phyloP scores from a whole-genome alignment of 1,140 invertebrate species.

The Ceratina calcarata region DNA sequence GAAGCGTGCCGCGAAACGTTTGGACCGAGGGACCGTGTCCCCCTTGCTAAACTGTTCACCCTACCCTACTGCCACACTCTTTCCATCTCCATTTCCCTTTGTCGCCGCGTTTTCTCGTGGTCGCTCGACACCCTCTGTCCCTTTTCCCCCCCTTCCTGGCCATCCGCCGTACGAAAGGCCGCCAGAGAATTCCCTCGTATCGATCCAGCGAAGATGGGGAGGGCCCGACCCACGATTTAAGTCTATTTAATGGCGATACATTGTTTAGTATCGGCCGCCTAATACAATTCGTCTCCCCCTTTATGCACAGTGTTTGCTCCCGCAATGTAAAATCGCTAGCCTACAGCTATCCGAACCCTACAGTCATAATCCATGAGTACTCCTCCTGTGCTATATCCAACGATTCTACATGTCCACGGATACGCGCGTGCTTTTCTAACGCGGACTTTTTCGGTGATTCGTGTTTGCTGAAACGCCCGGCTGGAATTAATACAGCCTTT shows the following conservation, averaged over 20 bases:
- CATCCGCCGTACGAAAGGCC: conserved; percentile 19
- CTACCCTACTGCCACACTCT: conserved; percentile 50
- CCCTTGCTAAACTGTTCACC: conserved; percentile 40
- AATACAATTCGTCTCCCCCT: conserved; percentile 4
- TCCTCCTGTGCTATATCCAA: background rate
- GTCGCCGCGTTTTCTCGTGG: conserved; percentile 64
- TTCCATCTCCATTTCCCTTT: conserved; percentile 68
- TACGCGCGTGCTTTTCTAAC: background rate
- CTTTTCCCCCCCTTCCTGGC: too few species aligned
- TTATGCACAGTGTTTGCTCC: background rate
- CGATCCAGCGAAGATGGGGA: conserved; percentile 26
- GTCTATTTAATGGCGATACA: conserved; percentile 50
- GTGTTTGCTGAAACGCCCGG: conserved; percentile 27
- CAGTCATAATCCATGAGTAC: background rate
- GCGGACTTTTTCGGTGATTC: background rate
- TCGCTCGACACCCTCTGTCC: conserved; percentile 33
- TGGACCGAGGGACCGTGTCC: conserved; percentile 44
- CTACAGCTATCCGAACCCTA: too few species aligned
- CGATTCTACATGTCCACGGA: background rate
- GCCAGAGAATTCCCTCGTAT: conserved; percentile 44
- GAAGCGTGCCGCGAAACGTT: conserved; percentile 42
- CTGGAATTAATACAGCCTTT: conserved; percentile 66
- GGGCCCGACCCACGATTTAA: conserved; percentile 39
- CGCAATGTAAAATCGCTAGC: background rate
- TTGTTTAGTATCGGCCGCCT: conserved; percentile 41